These are phyloP conservation scores for Pissodes strobi DNA, from an alignment of 1,140 invertebrate genomes.

Conservation along the genomic window DNA sequence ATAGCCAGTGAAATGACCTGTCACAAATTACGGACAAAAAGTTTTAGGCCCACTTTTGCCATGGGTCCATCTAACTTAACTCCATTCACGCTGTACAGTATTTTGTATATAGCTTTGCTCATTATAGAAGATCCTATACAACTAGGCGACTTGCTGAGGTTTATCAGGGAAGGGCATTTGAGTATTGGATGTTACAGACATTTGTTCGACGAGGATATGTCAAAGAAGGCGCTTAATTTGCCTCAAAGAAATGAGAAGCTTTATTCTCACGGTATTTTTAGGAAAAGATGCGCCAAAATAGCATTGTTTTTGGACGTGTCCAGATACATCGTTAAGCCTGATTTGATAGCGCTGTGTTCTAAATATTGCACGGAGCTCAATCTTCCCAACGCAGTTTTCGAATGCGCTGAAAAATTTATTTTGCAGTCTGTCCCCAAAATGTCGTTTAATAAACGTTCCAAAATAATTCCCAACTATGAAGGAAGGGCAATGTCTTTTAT, in stretches of 20 bases:
- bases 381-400: conserved; percentile 55
- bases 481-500: conserved; percentile 65
- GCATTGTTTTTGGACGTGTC: conserved; percentile 56
- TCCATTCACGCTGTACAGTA: conserved; percentile 58
- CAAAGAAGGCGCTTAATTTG: conserved; percentile 43
- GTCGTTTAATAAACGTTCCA: conserved; percentile 20
- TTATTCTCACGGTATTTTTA: conserved; percentile 53
- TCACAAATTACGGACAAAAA: conserved; percentile 46
- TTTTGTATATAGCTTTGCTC: conserved; percentile 62
- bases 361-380: conserved; percentile 63
- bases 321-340: conserved; percentile 54
- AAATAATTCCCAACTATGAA: conserved; percentile 63
- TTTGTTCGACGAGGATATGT: conserved; percentile 60
- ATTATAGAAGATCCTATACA: conserved; percentile 63
- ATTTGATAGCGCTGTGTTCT: conserved; percentile 57
- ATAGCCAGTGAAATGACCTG: conserved; percentile 44
- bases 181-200: conserved; percentile 60
- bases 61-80: conserved; percentile 55
- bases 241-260: conserved; percentile 48
- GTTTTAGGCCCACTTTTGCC: conserved; percentile 50
- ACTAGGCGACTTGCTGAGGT: conserved; percentile 63
- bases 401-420: conserved; percentile 39
- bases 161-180: conserved; percentile 64
- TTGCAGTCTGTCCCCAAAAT: conserved; percentile 35
- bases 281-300: conserved; percentile 48